phyloP scores from a whole-genome alignment of 2,888 invertebrate species.

The Eupithecia vulgata region DNA sequence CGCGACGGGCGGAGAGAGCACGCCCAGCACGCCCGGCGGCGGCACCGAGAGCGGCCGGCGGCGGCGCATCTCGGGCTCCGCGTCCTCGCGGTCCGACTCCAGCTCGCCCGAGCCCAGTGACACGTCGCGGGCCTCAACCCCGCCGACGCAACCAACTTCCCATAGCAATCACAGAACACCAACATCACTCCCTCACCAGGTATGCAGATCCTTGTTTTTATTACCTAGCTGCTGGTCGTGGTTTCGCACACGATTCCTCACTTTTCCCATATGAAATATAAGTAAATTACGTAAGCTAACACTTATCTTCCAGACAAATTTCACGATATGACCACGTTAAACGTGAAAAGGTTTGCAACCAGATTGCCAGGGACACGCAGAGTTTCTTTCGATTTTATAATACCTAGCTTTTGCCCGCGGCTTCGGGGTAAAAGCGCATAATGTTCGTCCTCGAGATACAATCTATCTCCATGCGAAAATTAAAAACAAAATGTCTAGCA shows the following conservation, averaged over 20 bases:
- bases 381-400: neutral
- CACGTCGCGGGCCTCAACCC: slow-evolving; percentile 85
- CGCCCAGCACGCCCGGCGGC: slow-evolving; percentile 78
- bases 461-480: too few relatives aligned
- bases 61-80: slow-evolving; percentile 82
- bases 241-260: neutral
- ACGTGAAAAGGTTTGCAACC: neutral
- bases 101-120: slow-evolving; percentile 85
- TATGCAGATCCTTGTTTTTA: neutral
- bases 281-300: neutral
- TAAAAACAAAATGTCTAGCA: too few relatives aligned
- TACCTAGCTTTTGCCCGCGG: neutral
- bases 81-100: slow-evolving; percentile 80
- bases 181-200: slow-evolving; percentile 64
- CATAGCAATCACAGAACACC: slow-evolving; percentile 66
- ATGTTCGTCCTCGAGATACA: too few relatives aligned
- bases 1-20: slow-evolving; percentile 57
- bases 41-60: slow-evolving; percentile 74
- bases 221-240: neutral
- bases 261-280: neutral
- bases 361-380: neutral
- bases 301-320: neutral
- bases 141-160: slow-evolving; percentile 67
- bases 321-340: neutral
- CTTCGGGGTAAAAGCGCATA: neutral